Evolutionary conservation across 92 coral and sea anemone species (phyloP).

Genomic region (Nematostella vectensis): DNA sequence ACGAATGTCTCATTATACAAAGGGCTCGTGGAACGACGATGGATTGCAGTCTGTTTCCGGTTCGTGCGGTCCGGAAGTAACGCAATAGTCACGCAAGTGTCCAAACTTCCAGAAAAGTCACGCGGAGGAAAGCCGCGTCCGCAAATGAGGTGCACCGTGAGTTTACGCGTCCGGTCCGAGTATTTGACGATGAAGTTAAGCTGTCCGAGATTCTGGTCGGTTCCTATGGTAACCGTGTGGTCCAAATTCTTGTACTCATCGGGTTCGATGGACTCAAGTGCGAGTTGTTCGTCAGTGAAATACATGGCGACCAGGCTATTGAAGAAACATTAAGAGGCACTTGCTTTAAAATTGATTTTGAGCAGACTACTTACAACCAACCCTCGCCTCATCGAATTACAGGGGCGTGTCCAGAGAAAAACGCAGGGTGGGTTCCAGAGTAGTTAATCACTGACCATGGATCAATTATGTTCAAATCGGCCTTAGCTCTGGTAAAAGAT

Average conservation of each 20-base stretch:
- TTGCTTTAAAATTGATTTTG: no score
- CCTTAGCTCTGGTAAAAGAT: no score
- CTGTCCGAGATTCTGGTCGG: conserved; percentile 49
- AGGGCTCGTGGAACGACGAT: conserved; percentile 68
- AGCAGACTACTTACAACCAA: no score
- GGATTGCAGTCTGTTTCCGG: conserved; percentile 80
- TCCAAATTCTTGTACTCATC: conserved; percentile 41
- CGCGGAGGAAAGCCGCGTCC: conserved; percentile 77
- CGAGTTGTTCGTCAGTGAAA: conserved; percentile 40
- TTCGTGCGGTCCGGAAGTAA: conserved; percentile 73
- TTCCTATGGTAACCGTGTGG: conserved; percentile 40
- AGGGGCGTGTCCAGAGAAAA: no score
- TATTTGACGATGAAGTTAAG: conserved; percentile 49
- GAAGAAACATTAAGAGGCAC: background rate
- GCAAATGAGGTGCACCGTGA: conserved; percentile 48
- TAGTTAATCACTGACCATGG: no score
- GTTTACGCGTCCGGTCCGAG: conserved; percentile 56
- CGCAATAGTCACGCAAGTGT: conserved; percentile 74
- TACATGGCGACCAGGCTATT: conserved; percentile 62
- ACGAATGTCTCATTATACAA: conserved; percentile 66
- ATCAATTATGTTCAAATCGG: no score
- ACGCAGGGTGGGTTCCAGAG: no score
- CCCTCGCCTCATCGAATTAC: background rate
- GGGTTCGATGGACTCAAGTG: conserved; percentile 57
- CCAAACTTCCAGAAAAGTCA: conserved; percentile 77